Percentiles rank a stretch among this genome's conserved stretches.
These are phyloP conservation scores for Bombycilla garrulus DNA, from an alignment of 2,113 vertebrate species.

Conservation along the genomic window DNA sequence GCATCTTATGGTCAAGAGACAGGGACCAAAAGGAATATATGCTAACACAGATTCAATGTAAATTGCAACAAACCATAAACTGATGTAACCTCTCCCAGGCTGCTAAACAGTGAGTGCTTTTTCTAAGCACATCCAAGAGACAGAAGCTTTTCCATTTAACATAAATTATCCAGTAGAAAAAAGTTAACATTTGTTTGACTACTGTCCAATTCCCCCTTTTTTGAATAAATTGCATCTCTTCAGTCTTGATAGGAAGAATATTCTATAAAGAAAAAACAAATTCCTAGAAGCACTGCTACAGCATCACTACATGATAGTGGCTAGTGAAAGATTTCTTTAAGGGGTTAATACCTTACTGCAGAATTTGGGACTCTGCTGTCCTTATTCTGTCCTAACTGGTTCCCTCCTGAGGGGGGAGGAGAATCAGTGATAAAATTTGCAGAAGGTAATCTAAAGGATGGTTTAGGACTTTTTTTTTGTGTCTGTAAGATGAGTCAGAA, in stretches of 20 bases:
- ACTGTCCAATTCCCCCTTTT: neutral
- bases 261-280: neutral
- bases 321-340: neutral
- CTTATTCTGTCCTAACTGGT: neutral
- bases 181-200: neutral
- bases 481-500: neutral
- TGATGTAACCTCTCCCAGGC: neutral
- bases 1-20: neutral
- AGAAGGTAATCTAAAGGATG: neutral
- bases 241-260: neutral
- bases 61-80: neutral
- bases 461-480: neutral
- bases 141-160: neutral
- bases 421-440: neutral
- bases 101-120: neutral
- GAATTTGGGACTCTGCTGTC: neutral
- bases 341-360: neutral
- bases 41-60: neutral
- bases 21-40: neutral
- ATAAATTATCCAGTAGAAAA: neutral
- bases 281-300: neutral
- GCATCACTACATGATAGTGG: neutral
- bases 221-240: neutral
- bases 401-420: accelerated
- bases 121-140: neutral